A percentile compares a stretch with the other conserved stretches of the same genome.
Conservation (phyloP, 2,888 invertebrate genomes). For the Eristalis arbustorum region DNA sequence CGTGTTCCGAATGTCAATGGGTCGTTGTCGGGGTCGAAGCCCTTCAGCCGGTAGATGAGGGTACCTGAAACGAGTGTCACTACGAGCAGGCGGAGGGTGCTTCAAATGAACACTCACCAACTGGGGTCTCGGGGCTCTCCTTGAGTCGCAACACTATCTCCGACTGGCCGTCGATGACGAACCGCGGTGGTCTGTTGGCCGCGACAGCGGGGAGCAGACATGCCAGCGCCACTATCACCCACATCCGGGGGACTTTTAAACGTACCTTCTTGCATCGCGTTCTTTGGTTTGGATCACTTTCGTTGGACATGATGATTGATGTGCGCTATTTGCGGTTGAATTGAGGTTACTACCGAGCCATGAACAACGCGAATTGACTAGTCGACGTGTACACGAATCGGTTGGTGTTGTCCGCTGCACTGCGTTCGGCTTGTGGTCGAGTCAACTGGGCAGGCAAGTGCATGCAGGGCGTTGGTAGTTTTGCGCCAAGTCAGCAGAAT, state of each 20-base stretch:
- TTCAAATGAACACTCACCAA: conserved; percentile 84
- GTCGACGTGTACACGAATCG: conserved; percentile 20
- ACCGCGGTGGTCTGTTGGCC: conserved; percentile 90
- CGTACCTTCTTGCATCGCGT: conserved; percentile 58
- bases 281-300: conserved; percentile 47
- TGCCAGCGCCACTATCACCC: background rate
- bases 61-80: conserved; percentile 83
- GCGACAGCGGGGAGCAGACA: conserved; percentile 35
- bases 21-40: conserved; percentile 93
- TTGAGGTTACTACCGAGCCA: conserved; percentile 52
- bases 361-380: conserved; percentile 49
- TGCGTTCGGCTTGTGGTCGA: conserved; percentile 32
- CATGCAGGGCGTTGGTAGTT: conserved; percentile 30
- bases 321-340: conserved; percentile 26
- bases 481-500: conserved; percentile 30
- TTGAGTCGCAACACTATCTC: conserved; percentile 94
- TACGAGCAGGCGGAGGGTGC: background rate
- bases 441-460: background rate
- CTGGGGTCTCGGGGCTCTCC: conserved; percentile 92
- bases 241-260: conserved; percentile 38
- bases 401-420: background rate
- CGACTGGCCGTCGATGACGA: conserved; percentile 92
- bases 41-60: conserved; percentile 90
- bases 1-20: conserved; percentile 89
- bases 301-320: conserved; percentile 38